Base-by-base conservation (phyloP, 1,140 invertebrate species). In the Theocolax elegans region DNA sequence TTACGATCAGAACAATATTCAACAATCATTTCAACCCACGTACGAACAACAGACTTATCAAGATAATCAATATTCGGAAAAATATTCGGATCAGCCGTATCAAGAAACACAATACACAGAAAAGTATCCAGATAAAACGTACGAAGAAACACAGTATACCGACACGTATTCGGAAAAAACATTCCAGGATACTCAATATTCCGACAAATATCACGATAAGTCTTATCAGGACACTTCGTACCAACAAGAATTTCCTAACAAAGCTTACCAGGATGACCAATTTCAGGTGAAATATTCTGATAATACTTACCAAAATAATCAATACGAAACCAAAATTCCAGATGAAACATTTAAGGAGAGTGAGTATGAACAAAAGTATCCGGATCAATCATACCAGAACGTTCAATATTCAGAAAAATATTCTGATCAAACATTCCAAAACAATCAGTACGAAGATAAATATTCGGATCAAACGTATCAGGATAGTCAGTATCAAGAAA, bases 1-100 rank as follows among this genome's bases (percentile, higher is more conserved):
- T n/a, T 81, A 82, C 60, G 75, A 83, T 46, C 74, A 83, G 62
- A 80, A 80, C 1, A 81, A 76, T 31, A 74, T 76, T 17, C 74
- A 81, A 38, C 75, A 81, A 31, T 13, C 40, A 2, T 46, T 40
- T 73, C 38, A 73, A 79, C 59, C 72, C 69, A 15, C 4, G 1
- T 12, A 38, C 1, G 27, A 21, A 13, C 35, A 46, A 46, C 2
- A 17, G 29, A 38, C 25, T 46, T 7, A 19, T 46, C 12, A 31
- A 10, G 38, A 46, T 48, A 21, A 67, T 23, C 25, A 67, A 49
- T 58, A 23, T 58, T 31, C 38, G 29, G 38, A 29, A 1, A 6
- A 42, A 15, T 40, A 54, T 66, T 29, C 42, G 2, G 17, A 51
- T 27, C 8, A 38, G 4, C 31, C 9, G 8, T 48, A 9, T 31